Evolutionary conservation across 2,888 invertebrate genomes (phyloP), one percentile per base, ranked within the genome.

Genomic region (Desoria tigrina): DNA sequence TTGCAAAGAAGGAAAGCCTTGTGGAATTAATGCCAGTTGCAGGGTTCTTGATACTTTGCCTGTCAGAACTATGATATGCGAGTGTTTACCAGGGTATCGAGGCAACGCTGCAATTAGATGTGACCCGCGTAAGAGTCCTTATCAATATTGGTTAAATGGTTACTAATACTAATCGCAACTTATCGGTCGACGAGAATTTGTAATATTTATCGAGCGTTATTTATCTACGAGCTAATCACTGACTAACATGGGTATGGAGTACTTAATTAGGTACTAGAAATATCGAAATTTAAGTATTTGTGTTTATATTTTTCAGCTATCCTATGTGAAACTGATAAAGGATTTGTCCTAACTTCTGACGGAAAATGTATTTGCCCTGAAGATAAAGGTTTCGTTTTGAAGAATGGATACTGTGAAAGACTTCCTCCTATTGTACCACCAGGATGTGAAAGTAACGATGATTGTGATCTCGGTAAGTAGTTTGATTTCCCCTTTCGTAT

Each of bases 91-190:
- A 58, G 94, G 94, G 21, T 93, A 91, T 77, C 87, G 87, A 80
- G 94, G 94, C 79, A 91, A 93, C 79, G 93, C 94, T 23, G 88
- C 91, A 9, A 84, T 89, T 11, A 87, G 88, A 78, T 94, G 94
- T 78, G 88, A 90, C 76, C 88, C 85, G 83, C 85, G 92, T 88
- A 84, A 86, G 86, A 84, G 50, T n/a, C 18, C 28, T 24, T 49
- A 49, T 18, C n/a, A n/a, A n/a, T 14, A 39, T 39, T 39, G 39
- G n/a, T n/a, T n/a, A n/a, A n/a, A n/a, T n/a, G n/a, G n/a, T n/a
- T n/a, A n/a, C n/a, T n/a, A n/a, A n/a, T n/a, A n/a, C n/a, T n/a
- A n/a, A n/a, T n/a, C n/a, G n/a, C n/a, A n/a, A n/a, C 27, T 28
- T 24, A 24, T 14, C 14, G 26, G n/a, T 14, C 14, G 3, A 14